phyloP scores from a whole-genome alignment of 2,888 invertebrate genomes.

The Meteorus colon region DNA sequence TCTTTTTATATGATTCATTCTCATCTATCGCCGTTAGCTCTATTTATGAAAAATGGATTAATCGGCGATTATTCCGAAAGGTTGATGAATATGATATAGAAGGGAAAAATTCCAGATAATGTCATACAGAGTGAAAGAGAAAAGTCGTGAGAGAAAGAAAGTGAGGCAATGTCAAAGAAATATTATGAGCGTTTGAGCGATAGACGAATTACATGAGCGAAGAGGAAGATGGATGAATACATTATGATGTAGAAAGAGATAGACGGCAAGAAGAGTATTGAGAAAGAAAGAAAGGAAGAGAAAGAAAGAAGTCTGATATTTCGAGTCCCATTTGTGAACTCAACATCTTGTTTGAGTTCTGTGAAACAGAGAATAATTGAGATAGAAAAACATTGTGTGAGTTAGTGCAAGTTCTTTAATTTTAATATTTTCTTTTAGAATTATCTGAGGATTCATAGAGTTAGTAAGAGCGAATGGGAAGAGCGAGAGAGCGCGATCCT shows the following conservation, averaged over 20 bases:
- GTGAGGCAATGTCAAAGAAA: slow-evolving; percentile 33
- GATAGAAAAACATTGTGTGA: slow-evolving; percentile 23
- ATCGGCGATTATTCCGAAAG: slow-evolving; percentile 19
- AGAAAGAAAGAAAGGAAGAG: slow-evolving; percentile 36
- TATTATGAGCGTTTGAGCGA: slow-evolving; percentile 30
- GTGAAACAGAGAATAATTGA: slow-evolving; percentile 12
- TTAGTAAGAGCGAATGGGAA: slow-evolving; percentile 50
- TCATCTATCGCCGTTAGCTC: slow-evolving; percentile 34
- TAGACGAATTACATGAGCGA: slow-evolving; percentile 24
- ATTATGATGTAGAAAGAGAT: slow-evolving; percentile 44
- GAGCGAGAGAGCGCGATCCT: slow-evolving; percentile 71
- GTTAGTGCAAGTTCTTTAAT: slow-evolving; percentile 34
- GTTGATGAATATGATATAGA: slow-evolving; percentile 28
- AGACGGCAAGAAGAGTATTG: neutral
- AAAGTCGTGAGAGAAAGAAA: slow-evolving; percentile 41
- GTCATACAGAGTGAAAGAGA: slow-evolving; percentile 45
- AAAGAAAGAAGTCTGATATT: slow-evolving; percentile 34
- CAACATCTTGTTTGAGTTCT: neutral
- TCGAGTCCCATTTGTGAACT: neutral
- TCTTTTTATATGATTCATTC: neutral
- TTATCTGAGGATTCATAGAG: slow-evolving; percentile 24
- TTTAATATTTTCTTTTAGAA: slow-evolving; percentile 10
- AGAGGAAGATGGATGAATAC: slow-evolving; percentile 36
- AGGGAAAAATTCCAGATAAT: slow-evolving; percentile 34
- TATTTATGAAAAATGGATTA: slow-evolving; percentile 25